phyloP scores from a whole-genome alignment of 2,113 vertebrate species.

The Indicator maculatus region DNA sequence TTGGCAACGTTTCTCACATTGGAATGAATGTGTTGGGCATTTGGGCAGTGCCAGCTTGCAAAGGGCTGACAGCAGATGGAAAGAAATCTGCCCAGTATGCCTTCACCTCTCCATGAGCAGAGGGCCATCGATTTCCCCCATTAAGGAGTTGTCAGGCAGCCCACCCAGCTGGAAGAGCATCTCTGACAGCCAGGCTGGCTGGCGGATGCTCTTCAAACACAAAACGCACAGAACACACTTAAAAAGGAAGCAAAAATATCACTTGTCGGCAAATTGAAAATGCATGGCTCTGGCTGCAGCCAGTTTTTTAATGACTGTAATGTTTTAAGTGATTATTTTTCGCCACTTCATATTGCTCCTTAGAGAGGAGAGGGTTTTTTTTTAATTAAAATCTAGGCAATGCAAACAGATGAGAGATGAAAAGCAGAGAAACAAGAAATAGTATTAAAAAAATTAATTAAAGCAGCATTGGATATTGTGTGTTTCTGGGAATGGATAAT shows the following conservation, averaged over 20 bases:
- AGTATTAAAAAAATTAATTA: slow-evolving; percentile 80
- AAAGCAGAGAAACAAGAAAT: slow-evolving; percentile 74
- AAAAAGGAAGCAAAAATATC: slow-evolving; percentile 78
- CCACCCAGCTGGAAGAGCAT: slow-evolving; percentile 81
- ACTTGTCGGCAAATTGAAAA: slow-evolving; percentile 82
- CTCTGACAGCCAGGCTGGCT: slow-evolving; percentile 78
- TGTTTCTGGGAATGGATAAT: slow-evolving; percentile 56
- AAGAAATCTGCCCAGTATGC: slow-evolving; percentile 80
- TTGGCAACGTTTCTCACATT: slow-evolving; percentile 72
- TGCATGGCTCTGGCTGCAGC: slow-evolving; percentile 71
- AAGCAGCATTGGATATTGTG: slow-evolving; percentile 68
- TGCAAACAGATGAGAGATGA: slow-evolving; percentile 78
- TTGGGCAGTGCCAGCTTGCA: slow-evolving; percentile 80
- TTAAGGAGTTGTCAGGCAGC: slow-evolving; percentile 84
- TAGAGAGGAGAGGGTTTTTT: slow-evolving; percentile 73
- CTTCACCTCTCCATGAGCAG: slow-evolving; percentile 75
- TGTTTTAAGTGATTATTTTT: slow-evolving; percentile 88
- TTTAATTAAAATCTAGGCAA: slow-evolving; percentile 84
- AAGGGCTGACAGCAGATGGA: slow-evolving; percentile 83
- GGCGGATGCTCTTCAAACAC: slow-evolving; percentile 74
- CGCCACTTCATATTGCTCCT: slow-evolving; percentile 80
- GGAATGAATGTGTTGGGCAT: slow-evolving; percentile 73
- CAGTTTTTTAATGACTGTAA: slow-evolving; percentile 85
- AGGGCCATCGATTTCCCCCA: slow-evolving; percentile 82
- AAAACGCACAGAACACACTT: slow-evolving; percentile 76